Percentiles rank a stretch among this genome's conserved stretches.
Conservation (phyloP, 1,140 invertebrate genomes). For the Microplitis mediator region DNA sequence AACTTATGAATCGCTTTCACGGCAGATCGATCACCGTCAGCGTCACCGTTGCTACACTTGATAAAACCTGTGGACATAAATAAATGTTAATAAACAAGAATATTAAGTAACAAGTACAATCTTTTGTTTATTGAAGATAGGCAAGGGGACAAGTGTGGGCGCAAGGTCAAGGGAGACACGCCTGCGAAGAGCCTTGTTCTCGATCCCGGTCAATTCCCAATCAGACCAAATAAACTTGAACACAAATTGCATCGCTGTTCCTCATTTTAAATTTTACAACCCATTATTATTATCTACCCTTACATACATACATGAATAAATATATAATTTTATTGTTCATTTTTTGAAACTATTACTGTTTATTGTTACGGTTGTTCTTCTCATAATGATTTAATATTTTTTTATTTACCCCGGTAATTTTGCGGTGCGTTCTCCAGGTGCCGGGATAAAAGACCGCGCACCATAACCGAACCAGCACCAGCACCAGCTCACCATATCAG, state of each 20-base stretch:
- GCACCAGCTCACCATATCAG: background rate
- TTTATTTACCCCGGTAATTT: constrained; percentile 1
- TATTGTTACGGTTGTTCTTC: background rate
- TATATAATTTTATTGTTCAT: background rate
- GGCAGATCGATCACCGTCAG: background rate
- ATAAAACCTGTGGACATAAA: constrained; percentile 6
- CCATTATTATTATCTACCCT: background rate
- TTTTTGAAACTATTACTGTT: background rate
- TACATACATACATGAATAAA: background rate
- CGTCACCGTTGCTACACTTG: background rate
- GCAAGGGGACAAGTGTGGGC: constrained; percentile 14
- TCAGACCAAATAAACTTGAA: background rate
- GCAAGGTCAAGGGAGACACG: constrained; percentile 26
- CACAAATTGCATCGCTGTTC: background rate
- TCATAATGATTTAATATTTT: constrained; percentile 9
- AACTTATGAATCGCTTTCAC: background rate
- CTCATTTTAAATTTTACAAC: background rate
- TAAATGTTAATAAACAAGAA: background rate
- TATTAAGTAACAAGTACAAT: background rate
- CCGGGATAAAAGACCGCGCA: background rate
- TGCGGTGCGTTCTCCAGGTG: constrained; percentile 16
- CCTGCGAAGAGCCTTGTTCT: constrained; percentile 20
- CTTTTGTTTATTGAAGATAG: constrained; percentile 11
- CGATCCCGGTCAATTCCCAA: background rate
- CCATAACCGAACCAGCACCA: background rate